Conservation (phyloP, 1,140 invertebrate species). For the Listronotus oregonensis region DNA sequence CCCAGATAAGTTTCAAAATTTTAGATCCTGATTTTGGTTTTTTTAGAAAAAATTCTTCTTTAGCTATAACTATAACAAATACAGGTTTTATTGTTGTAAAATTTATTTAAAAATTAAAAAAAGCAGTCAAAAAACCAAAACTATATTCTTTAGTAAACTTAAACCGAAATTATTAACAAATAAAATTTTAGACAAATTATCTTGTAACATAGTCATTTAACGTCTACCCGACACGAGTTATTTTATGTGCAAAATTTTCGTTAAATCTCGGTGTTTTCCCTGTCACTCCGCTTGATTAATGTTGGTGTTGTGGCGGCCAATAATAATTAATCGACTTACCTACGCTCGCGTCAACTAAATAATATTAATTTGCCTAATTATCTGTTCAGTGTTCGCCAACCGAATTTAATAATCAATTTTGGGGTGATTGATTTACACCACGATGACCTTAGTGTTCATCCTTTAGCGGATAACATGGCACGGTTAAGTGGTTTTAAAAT, state of each 20-base stretch:
- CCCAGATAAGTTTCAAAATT: too few species aligned
- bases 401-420: constrained; percentile 21
- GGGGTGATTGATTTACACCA: constrained; percentile 15
- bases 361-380: constrained; percentile 32
- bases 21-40: too few species aligned
- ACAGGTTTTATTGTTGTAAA: too few species aligned
- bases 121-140: too few species aligned
- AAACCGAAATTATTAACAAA: too few species aligned
- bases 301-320: constrained; percentile 2
- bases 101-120: too few species aligned
- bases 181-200: too few species aligned
- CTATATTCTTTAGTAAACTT: too few species aligned
- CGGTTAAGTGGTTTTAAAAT: constrained; percentile 13
- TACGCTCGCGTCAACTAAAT: constrained; percentile 21
- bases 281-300: constrained; percentile 12
- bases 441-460: constrained; percentile 9
- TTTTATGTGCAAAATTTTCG: background rate
- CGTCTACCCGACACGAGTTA: background rate
- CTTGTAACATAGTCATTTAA: too few species aligned
- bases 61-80: too few species aligned
- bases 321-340: constrained; percentile 26
- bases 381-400: constrained; percentile 18
- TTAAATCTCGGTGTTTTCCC: constrained; percentile 2
- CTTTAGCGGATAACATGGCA: constrained; percentile 7
- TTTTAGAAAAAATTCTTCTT: too few species aligned